Conservation (phyloP, 2,113 vertebrate genomes). For the Ictalurus furcatus region DNA sequence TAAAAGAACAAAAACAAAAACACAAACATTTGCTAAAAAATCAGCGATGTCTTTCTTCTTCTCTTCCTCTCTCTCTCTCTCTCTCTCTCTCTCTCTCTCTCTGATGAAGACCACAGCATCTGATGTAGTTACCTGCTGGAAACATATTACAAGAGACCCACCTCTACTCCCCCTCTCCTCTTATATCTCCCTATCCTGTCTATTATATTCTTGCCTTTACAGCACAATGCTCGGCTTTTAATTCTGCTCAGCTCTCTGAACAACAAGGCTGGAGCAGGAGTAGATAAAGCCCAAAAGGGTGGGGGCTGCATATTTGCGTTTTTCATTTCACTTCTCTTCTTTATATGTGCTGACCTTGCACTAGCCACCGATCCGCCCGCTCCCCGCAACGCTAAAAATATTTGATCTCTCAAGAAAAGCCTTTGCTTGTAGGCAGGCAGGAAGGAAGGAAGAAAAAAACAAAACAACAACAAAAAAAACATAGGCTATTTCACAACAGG, state of each 20-base stretch:
- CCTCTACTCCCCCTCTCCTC: not conserved
- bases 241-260: conserved; percentile 11
- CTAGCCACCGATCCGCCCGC: not conserved
- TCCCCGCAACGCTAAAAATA: conserved; percentile 35
- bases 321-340: conserved; percentile 30
- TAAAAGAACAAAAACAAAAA: not conserved
- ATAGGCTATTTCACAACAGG: conserved; percentile 13
- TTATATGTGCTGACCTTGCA: conserved; percentile 45
- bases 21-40: not conserved
- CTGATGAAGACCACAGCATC: not conserved
- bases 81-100: not conserved
- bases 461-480: not conserved
- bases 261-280: not conserved
- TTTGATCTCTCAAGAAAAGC: conserved; percentile 32
- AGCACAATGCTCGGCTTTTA: not conserved
- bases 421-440: conserved; percentile 28
- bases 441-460: not conserved
- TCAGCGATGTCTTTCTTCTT: not conserved
- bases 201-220: not conserved
- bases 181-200: not conserved
- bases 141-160: not conserved
- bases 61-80: not conserved
- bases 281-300: not conserved
- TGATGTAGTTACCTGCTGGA: conserved; percentile 1
- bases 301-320: conserved; percentile 22